Evolutionary conservation across 2,888 invertebrate species (phyloP), one percentile per base, ranked within the genome.

Genomic region (Nomada ferruginata): DNA sequence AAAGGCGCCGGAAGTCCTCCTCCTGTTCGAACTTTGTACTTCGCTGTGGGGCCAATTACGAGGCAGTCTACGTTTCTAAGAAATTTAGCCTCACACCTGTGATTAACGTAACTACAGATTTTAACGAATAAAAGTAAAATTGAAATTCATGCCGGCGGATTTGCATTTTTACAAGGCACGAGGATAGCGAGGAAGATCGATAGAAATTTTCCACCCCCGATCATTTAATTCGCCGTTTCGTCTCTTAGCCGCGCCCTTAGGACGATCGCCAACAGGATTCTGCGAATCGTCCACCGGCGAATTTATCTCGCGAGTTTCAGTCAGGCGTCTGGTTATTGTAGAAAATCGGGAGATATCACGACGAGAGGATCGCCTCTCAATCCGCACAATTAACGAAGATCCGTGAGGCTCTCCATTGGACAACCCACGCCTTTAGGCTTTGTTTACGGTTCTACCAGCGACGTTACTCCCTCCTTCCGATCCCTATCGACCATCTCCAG

Each of bases 351-450:
- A 77, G 88, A 80, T 88, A 88, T 88, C 89, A 42, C 78, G 80
- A 60, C 68, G 76, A 59, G 52, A 65, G 79, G 82, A 89, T 89
- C 89, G 86, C 76, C 55, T 84, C 83, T 85, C 87, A 88, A 91
- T 91, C 90, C 89, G 88, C 84, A 85, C 91, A 91, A 92, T 91
- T 91, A 91, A 92, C 91, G 87, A 85, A 88, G 85, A 85, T 90
- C 86, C 86, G 80, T 84, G 85, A 85, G 80, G 82, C 83, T 89
- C 85, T 85, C 85, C 85, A 82, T 85, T 82, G 73, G 77, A 85
- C 92, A 77, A 90, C 92, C 92, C 90, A 92, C 92, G 92, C 92
- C 71, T 82, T 74, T 82, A 80, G 85, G 70, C 81, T 92, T 92
- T 91, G 90, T 92, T 92, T 91, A 91, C 91, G 89, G 89, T 84